A percentile compares a stretch with the other conserved stretches of the same genome.
Conservation (phyloP, 1,140 invertebrate genomes). For the Lutraria rhynchaena region DNA sequence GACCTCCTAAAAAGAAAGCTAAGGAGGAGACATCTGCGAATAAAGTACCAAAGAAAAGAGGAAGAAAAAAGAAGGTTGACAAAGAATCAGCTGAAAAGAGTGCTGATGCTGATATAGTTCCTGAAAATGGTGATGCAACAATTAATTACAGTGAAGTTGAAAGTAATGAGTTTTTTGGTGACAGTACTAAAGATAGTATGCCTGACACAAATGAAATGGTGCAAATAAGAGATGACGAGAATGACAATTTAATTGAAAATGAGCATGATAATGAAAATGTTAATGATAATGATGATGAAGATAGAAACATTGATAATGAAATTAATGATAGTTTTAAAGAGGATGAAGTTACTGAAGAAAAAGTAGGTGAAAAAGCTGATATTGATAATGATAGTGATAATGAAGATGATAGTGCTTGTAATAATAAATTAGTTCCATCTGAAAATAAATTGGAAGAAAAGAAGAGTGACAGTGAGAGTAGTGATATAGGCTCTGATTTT, state of each 20-base stretch:
- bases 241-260: neutral
- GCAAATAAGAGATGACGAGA: slow-evolving; percentile 14
- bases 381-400: slow-evolving; percentile 40
- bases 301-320: slow-evolving; percentile 13
- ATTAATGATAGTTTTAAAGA: slow-evolving; percentile 34
- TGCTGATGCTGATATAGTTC: slow-evolving; percentile 39
- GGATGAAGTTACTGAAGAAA: neutral
- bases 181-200: slow-evolving; percentile 56
- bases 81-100: slow-evolving; percentile 49
- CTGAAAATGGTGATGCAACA: slow-evolving; percentile 56
- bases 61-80: slow-evolving; percentile 42
- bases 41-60: slow-evolving; percentile 45
- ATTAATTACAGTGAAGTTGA: slow-evolving; percentile 61
- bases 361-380: slow-evolving; percentile 24
- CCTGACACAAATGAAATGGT: slow-evolving; percentile 38
- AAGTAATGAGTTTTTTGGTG: slow-evolving; percentile 57
- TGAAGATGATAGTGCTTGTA: slow-evolving; percentile 32
- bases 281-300: slow-evolving; percentile 20
- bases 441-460: slow-evolving; percentile 45
- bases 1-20: slow-evolving; percentile 31
- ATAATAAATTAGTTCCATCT: slow-evolving; percentile 1
- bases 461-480: slow-evolving; percentile 65
- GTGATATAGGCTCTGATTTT: slow-evolving; percentile 68
- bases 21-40: slow-evolving; percentile 15
- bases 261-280: slow-evolving; percentile 1